phyloP scores from a whole-genome alignment of 2,888 invertebrate species.

The Disparrhopalites patrizii region DNA sequence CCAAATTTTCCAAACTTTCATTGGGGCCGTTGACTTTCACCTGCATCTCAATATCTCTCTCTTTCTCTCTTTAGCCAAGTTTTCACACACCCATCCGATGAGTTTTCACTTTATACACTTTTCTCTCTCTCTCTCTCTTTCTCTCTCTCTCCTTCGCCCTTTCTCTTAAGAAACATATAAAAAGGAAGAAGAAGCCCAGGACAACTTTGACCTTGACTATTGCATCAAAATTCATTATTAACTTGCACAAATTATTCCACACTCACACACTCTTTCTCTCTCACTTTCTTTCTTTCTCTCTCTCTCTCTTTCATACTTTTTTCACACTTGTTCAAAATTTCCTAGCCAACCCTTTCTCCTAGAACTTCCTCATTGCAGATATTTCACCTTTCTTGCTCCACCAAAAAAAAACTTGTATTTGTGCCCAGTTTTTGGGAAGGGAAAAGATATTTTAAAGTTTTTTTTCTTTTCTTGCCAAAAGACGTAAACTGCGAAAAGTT shows the following conservation, averaged over 20 bases:
- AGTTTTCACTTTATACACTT: slow-evolving; percentile 8
- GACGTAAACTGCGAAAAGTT: too few relatives aligned
- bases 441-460: too few relatives aligned
- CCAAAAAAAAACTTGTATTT: too few relatives aligned
- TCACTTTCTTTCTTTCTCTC: background rate
- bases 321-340: background rate
- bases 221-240: slow-evolving; percentile 16
- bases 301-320: too few relatives aligned
- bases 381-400: background rate
- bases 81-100: slow-evolving; percentile 24
- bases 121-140: background rate
- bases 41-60: slow-evolving; percentile 29
- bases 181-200: background rate
- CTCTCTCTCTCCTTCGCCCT: slow-evolving; percentile 4
- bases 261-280: background rate
- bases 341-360: background rate
- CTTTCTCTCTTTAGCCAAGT: slow-evolving; percentile 11
- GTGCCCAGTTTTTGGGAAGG: too few relatives aligned
- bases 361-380: background rate
- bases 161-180: background rate
- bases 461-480: too few relatives aligned
- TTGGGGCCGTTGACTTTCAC: slow-evolving; percentile 36
- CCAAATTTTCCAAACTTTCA: slow-evolving; percentile 38
- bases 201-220: slow-evolving; percentile 20
- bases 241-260: slow-evolving; percentile 10